These are phyloP conservation scores for Serinus canaria DNA, from an alignment of 2,113 vertebrate species.

Conservation along the genomic window DNA sequence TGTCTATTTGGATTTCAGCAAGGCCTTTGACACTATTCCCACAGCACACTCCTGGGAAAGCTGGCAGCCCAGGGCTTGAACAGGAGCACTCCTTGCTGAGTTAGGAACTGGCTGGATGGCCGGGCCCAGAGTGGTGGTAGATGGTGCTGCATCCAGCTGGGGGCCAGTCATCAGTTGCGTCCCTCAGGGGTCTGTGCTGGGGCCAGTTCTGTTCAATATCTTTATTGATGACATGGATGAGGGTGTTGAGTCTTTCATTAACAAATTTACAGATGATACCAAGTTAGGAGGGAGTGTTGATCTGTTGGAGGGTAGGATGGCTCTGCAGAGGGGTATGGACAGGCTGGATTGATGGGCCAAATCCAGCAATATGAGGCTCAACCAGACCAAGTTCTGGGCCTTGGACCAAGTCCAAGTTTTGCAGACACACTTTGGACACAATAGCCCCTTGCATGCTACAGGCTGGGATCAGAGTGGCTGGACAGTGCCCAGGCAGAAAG, in stretches of 20 bases:
- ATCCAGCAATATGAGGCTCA: background rate
- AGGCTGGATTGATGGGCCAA: background rate
- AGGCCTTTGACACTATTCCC: background rate
- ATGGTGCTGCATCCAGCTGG: accelerated
- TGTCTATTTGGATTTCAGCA: accelerated
- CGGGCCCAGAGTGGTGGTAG: accelerated
- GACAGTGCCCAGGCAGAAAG: background rate
- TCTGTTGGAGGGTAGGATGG: background rate
- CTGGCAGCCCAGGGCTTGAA: background rate
- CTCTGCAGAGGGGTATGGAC: background rate
- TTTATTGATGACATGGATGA: background rate
- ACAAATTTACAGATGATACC: too few species aligned
- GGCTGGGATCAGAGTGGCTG: background rate
- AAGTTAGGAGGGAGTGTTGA: accelerated
- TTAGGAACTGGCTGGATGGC: background rate
- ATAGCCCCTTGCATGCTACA: accelerated
- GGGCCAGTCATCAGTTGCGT: accelerated
- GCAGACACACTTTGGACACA: background rate
- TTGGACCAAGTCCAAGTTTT: background rate
- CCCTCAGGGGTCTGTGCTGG: background rate
- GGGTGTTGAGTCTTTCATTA: too few species aligned
- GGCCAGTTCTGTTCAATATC: background rate
- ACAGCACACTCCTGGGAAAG: background rate
- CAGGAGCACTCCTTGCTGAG: accelerated
- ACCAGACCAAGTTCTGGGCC: background rate